Conservation (phyloP, 2,888 invertebrate species). For the Diadegma fenestrale region DNA sequence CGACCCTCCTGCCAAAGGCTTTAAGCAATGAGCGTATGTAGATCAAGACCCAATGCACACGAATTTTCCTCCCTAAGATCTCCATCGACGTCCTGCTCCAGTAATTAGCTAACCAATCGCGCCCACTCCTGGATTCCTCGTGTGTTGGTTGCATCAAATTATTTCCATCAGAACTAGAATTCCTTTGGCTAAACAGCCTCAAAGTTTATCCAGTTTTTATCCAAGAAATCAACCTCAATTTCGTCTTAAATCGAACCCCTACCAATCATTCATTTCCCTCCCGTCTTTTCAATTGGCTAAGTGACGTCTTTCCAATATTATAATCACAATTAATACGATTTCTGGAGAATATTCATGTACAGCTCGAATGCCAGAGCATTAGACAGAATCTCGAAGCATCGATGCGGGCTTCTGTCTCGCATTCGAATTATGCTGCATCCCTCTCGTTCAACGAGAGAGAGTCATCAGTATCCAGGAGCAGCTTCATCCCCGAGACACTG, state of each 20-base stretch:
- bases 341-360: slow-evolving; percentile 42
- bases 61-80: neutral
- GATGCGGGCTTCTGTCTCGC: slow-evolving; percentile 79
- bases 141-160: neutral
- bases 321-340: neutral
- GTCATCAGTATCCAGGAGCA: slow-evolving; percentile 66
- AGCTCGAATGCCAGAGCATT: slow-evolving; percentile 51
- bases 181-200: neutral
- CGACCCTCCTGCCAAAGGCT: slow-evolving; percentile 82
- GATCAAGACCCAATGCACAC: slow-evolving; percentile 71
- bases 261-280: neutral
- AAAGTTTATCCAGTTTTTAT: neutral
- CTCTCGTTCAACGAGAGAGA: slow-evolving; percentile 76
- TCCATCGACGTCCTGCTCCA: neutral
- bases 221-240: neutral
- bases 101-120: neutral
- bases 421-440: slow-evolving; percentile 72
- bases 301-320: neutral
- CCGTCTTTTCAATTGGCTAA: neutral
- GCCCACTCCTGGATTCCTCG: neutral
- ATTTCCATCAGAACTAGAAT: neutral
- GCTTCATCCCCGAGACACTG: slow-evolving; percentile 44
- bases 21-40: slow-evolving; percentile 75
- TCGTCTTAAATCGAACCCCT: neutral
- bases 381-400: slow-evolving; percentile 72